Evolutionary conservation across 2,888 invertebrate genomes (phyloP), one percentile per base, ranked within the genome.

Genomic region (Nomada goodeniana): DNA sequence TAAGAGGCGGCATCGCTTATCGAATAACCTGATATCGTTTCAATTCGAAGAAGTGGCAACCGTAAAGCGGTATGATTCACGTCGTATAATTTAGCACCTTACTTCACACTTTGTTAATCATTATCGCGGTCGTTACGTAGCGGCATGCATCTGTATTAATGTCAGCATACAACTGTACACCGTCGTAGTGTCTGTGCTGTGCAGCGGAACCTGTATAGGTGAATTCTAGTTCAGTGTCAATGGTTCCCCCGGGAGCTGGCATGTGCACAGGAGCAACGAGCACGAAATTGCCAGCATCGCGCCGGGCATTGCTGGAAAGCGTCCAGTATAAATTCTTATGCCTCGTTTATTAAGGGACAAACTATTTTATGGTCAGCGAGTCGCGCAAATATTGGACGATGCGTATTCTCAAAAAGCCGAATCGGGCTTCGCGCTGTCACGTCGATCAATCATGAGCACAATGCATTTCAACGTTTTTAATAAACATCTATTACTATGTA

Each of bases 291-390:
- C 53, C 3, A 29, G 59, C 15, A 70, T n/a, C 57, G 13, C 26
- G 18, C 15, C 44, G n/a, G 13, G 26, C 26, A 42, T 70, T 59
- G 47, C 59, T 59, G 70, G 47, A 70, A 70, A 20, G 15, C n/a
- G 59, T 70, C 69, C 69, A 70, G 69, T 47, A 18, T 9, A 15
- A 60, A 70, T 60, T 70, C 59, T 59, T 60, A 29, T 59, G 26
- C 29, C 44, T 70, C 69, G 69, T 70, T 70, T 47, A 29, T 60
- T 15, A 29, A 47, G 47, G 70, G 47, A 47, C 23, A 55, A 29
- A 60, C 47, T 57, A 47, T 15, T 69, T 69, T 26, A 44, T 26
- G 57, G 57, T 18, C 2, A 44, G 44, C 44, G n/a, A 44, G 57
- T 57, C 44, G 57, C 69, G 57, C 26, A 44, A 69, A 69, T 69